Evolutionary conservation across 2,113 vertebrate genomes (phyloP), one percentile per base, ranked within the genome.

Genomic region (Chloropsis cyanopogon): DNA sequence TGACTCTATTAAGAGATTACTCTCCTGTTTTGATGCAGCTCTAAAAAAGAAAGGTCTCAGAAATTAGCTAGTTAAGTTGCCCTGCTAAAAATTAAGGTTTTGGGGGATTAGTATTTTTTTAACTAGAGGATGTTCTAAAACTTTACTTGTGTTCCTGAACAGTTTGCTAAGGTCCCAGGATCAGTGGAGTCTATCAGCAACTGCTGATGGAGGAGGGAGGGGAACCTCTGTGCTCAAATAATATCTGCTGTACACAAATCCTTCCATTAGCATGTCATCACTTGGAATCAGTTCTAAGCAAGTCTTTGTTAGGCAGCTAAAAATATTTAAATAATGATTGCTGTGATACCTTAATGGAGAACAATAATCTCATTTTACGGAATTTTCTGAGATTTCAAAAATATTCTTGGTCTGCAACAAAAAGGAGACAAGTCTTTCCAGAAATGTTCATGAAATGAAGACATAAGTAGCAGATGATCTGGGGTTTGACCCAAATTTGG

Each of bases 181-280:
- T 78, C 75, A 90, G 53, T 70, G 60, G 24, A 70, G 25, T 73
- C 70, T 61, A 41, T 82, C 56, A 86, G 56, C 90, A 90, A 88
- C 44, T 68, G 60, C 72, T 90, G 79, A 66, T 90, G 64, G 60
- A 49, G 44, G 42, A 86, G 59, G 56, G 53, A 93, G 18, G 13
- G 42, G 10, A 93, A 73, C 18, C 24, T 85, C 78, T 90, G 59
- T 37, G n/a, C 33, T 81, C 84, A 63, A 33, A 91, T 66, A 89
- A 47, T 66, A 16, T 63, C 68, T 80, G 68, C 71, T 53, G 50
- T 47, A 90, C 79, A 86, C 75, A 88, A 59, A 88, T n/a, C 37
- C 93, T 90, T 73, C 75, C 29, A 88, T 94, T 95, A 90, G 46
- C 56, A 66, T 97, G 94, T 95, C 94, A 92, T 90, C 88, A 47